These are phyloP conservation scores for Hippoglossus hippoglossus DNA, from an alignment of 2,797 vertebrate species.

Conservation along the genomic window DNA sequence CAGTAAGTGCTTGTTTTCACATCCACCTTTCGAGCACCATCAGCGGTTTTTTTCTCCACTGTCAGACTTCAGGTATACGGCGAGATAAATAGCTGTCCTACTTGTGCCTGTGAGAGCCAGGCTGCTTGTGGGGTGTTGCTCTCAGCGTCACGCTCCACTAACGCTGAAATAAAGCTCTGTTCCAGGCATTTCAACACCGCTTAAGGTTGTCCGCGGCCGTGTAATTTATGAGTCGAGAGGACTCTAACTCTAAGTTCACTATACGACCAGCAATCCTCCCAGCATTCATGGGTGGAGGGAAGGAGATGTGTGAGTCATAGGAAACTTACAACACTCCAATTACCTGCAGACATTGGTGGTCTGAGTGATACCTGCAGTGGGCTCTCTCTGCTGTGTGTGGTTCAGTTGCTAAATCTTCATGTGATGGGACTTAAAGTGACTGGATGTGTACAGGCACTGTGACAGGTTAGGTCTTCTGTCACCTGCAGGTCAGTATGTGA, in stretches of 20 bases:
- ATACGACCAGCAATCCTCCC: slow-evolving; percentile 75
- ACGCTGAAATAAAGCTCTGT: slow-evolving; percentile 86
- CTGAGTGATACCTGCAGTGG: slow-evolving; percentile 61
- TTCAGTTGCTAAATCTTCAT: slow-evolving; percentile 50
- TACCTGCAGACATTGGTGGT: slow-evolving; percentile 69
- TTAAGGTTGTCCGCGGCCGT: slow-evolving; percentile 84
- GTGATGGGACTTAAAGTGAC: slow-evolving; percentile 54
- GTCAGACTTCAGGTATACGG: slow-evolving; percentile 79
- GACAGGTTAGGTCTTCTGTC: slow-evolving; percentile 61
- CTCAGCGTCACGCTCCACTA: slow-evolving; percentile 82
- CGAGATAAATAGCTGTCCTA: slow-evolving; percentile 77
- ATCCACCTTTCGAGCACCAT: slow-evolving; percentile 59
- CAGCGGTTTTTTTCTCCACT: slow-evolving; percentile 59
- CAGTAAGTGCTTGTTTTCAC: slow-evolving; percentile 69
- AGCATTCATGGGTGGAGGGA: slow-evolving; percentile 81
- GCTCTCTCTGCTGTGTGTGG: slow-evolving; percentile 27
- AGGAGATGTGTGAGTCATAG: slow-evolving; percentile 79
- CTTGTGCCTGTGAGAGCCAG: slow-evolving; percentile 74
- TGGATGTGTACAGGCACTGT: slow-evolving; percentile 51
- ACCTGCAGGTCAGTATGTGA: slow-evolving; percentile 59
- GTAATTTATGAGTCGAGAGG: slow-evolving; percentile 86
- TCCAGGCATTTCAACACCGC: slow-evolving; percentile 86
- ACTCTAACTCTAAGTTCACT: slow-evolving; percentile 77
- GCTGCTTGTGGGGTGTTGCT: slow-evolving; percentile 82
- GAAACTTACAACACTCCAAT: slow-evolving; percentile 83